These are phyloP conservation scores for Polia nebulosa DNA, from an alignment of 2,888 invertebrate species.

Conservation along the genomic window DNA sequence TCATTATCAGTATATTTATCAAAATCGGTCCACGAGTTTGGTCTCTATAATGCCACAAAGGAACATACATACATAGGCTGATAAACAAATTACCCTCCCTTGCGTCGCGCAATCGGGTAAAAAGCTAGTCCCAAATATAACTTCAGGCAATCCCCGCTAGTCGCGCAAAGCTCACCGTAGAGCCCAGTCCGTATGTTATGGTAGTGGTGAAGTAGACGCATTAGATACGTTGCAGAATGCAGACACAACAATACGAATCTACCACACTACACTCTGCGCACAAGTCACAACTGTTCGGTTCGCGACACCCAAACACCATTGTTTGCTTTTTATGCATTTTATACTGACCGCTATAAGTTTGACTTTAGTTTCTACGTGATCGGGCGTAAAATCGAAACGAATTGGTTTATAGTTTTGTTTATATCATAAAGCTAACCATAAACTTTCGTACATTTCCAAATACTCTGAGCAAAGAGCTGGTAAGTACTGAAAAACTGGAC, in stretches of 20 bases:
- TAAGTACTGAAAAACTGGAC: background rate
- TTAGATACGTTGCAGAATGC: constrained; percentile 70
- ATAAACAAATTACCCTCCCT: too few species aligned
- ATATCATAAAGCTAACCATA: constrained; percentile 14
- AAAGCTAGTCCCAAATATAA: background rate
- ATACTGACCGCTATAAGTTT: constrained; percentile 43
- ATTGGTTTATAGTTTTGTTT: constrained; percentile 19
- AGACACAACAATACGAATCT: constrained; percentile 74
- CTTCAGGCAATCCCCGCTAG: background rate
- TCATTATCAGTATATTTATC: too few species aligned
- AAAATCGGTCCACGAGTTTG: too few species aligned
- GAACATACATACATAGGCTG: too few species aligned
- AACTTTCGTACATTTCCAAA: constrained; percentile 9
- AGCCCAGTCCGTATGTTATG: constrained; percentile 44
- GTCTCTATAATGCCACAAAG: too few species aligned
- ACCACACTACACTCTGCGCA: constrained; percentile 57
- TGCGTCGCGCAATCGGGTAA: too few species aligned
- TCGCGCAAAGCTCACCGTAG: constrained; percentile 33
- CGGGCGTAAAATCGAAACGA: constrained; percentile 26
- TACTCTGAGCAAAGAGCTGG: background rate
- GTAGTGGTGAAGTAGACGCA: constrained; percentile 56
- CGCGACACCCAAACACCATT: constrained; percentile 73
- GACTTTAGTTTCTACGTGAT: constrained; percentile 33
- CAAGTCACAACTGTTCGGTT: constrained; percentile 43
- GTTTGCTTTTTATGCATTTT: constrained; percentile 68